Percentiles rank a stretch among this genome's conserved stretches.
Evolutionary conservation across 1,140 invertebrate species (phyloP).

Genomic region (Apis dorsata): DNA sequence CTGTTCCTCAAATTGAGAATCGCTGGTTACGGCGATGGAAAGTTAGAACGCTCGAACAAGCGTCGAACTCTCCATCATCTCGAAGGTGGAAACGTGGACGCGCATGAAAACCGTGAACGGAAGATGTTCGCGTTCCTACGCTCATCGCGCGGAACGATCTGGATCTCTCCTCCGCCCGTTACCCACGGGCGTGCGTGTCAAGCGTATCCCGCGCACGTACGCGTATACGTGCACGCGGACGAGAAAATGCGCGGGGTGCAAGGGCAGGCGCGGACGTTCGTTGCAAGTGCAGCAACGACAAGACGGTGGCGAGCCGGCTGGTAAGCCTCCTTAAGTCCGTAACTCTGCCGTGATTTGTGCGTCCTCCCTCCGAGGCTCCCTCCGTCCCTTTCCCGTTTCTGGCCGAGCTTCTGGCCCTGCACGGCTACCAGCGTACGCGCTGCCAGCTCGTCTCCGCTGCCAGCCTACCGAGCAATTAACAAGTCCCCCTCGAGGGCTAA

Average conservation of each 20-base stretch:
- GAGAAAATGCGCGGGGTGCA: not conserved
- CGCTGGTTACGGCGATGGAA: too few relatives aligned
- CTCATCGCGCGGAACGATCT: too few relatives aligned
- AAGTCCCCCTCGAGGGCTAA: conserved; percentile 71
- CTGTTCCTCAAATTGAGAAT: too few relatives aligned
- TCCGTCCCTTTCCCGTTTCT: conserved; percentile 44
- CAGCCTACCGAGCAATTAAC: conserved; percentile 70
- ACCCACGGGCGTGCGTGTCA: too few relatives aligned
- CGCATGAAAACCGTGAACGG: too few relatives aligned
- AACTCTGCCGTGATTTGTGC: conserved; percentile 69
- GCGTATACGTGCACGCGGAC: too few relatives aligned
- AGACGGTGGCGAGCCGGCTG: conserved; percentile 27
- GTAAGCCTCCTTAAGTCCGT: conserved; percentile 70
- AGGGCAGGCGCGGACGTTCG: not conserved
- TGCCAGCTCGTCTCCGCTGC: conserved; percentile 27
- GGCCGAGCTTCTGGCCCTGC: not conserved
- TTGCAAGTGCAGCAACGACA: conserved; percentile 46
- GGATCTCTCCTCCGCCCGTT: too few relatives aligned
- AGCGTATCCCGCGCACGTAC: too few relatives aligned
- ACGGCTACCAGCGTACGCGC: not conserved
- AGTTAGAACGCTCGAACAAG: too few relatives aligned
- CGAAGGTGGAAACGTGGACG: too few relatives aligned
- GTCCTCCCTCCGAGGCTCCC: conserved; percentile 7
- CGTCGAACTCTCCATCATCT: too few relatives aligned
- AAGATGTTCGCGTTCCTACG: too few relatives aligned